Evolutionary conservation across 2,888 invertebrate species (phyloP), one percentile per base, ranked within the genome.

Genomic region (Dione juno): DNA sequence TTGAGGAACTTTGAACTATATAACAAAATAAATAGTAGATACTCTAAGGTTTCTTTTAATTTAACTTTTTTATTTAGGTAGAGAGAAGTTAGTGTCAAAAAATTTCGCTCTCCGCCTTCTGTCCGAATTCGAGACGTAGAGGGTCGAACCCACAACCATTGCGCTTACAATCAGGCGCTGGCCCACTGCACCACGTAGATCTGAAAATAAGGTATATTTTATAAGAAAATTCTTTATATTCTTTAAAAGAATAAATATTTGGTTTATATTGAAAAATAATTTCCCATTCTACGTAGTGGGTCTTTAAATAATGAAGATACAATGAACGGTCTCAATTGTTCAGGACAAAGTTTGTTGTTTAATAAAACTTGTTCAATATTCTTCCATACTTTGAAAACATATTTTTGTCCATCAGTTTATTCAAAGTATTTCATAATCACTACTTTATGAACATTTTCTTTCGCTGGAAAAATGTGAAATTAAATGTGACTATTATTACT

Each of bases 341-440:
- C 67, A 52, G 53, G n/a, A 65, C 37, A 53, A 68, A 71, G 61
- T 71, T 70, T 70, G 52, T 53, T 70, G 67, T 66, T 66, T 48
- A 69, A 71, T 73, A 71, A 71, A 70, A 73, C 19, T 73, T 73
- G 58, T 45, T 66, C 63, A 71, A 73, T 69, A 66, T 66, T 58
- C 65, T 68, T 57, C 65, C 50, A 73, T 66, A 73, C 66, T 71
- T 69, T 63, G 52, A 45, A 53, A 73, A 66, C 66, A 66, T 64
- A 69, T 73, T 71, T 73, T 66, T 59, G 54, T 54, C 67, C 68
- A 71, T 69, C 57, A 66, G 57, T 68, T 73, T 66, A 16, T 35
- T 59, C 28, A 35, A 66, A 63, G 61, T 57, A 59, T 66, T 71
- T 68, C 35, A 69, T 70, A 65, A 72, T 67, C 57, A 64, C 70